A percentile compares a stretch with the other conserved stretches of the same genome.
These are phyloP conservation scores for Aurelia coerulea DNA, from an alignment of 30 jellyfish, hydroid and myxozoan genomes.

Conservation along the genomic window DNA sequence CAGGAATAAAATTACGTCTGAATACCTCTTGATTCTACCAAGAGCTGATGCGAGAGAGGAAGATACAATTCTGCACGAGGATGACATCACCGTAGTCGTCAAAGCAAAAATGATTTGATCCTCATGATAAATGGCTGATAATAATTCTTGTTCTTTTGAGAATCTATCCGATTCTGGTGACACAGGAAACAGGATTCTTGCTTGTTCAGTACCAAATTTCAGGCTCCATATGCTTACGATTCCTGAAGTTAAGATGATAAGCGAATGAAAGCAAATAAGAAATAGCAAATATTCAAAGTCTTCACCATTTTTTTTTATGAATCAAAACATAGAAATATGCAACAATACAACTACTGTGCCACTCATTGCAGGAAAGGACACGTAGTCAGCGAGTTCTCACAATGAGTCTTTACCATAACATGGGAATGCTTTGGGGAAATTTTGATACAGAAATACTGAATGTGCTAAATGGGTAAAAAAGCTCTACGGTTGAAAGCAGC, in stretches of 20 bases:
- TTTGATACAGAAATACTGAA: too few relatives aligned
- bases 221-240: constrained; percentile 16
- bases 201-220: constrained; percentile 71
- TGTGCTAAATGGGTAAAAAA: too few relatives aligned
- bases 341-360: too few relatives aligned
- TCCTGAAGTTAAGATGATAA: constrained; percentile 6
- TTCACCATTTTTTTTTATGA: too few relatives aligned
- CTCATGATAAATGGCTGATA: constrained; percentile 32
- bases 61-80: constrained; percentile 34
- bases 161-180: neutral
- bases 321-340: too few relatives aligned
- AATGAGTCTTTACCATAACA: too few relatives aligned
- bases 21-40: constrained; percentile 49
- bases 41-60: constrained; percentile 59
- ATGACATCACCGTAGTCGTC: constrained; percentile 31
- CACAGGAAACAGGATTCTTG: constrained; percentile 40
- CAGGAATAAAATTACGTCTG: neutral
- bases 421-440: too few relatives aligned
- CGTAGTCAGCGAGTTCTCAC: too few relatives aligned
- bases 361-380: too few relatives aligned
- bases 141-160: constrained; percentile 41
- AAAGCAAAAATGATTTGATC: constrained; percentile 44
- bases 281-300: too few relatives aligned
- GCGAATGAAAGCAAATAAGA: too few relatives aligned
- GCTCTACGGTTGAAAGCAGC: too few relatives aligned